Base-by-base conservation (phyloP, 2,888 invertebrate species). In the Lepas anatifera region DNA sequence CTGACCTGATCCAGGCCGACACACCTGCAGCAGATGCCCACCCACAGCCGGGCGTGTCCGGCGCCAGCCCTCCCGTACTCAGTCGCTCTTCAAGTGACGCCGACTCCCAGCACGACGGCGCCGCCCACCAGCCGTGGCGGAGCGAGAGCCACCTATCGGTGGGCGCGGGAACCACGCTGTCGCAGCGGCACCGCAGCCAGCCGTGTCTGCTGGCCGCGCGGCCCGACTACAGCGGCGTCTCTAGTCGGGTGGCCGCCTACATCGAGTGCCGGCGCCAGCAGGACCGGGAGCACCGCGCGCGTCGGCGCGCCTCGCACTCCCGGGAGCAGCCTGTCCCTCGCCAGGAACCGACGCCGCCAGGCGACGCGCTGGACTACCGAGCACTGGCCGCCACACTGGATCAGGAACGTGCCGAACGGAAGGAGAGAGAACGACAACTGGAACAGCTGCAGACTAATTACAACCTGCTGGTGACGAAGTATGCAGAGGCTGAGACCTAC, bases 381-480 rank as follows among this genome's bases (percentile, higher is more conserved):
- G 13, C 39, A 2, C 39, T 39, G 39, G 64, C 39, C 4, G 25
- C 37, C 13, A 37, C 25, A 39, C 39, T 39, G 37, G 64, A n/a
- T n/a, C 25, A 3, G 25, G 39, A 37, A 27, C 64, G 11, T n/a
- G 39, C 25, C 37, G 64, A 66, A 10, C 64, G 37, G 27, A 3
- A 13, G n/a, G 39, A 66, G 64, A n/a, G 64, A n/a, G 64, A 66
- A 25, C 37, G 64, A 7, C 64, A 66, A 27, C 39, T 39, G 39
- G 64, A 66, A 39, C 64, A 66, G 64, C 64, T 66, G 39, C 64
- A 39, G 25, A 66, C 25, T 6, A 13, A 39, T 8, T 66, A 66
- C 25, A 25, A 39, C 25, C 39, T 39, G 64, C 64, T 66, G 64
- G 64, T 39, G 25, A 39, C 64, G 25, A 37, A 39, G 64, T 66